Base-by-base conservation (phyloP, 2,888 invertebrate species). In the Leptinotarsa rubiginosa region DNA sequence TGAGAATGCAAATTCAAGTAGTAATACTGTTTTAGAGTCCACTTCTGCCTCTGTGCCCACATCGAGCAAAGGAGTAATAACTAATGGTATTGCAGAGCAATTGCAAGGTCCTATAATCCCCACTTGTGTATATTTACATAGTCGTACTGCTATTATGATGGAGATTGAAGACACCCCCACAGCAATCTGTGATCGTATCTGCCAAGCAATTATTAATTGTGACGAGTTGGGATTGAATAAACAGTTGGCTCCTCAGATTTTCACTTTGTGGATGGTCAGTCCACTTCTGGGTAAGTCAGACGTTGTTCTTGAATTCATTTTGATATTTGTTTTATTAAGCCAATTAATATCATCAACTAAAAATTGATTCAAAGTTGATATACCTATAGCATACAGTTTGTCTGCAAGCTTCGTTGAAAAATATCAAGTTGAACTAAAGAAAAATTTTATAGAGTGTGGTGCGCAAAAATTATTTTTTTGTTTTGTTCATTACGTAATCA, bases 241-340 rank as follows among this genome's bases (percentile, higher is more conserved):
- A 82, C 91, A 92, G 80, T 86, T 93, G 74, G 95, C 96, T n/a
- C 92, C 93, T 70, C 94, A 94, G 86, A 92, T 97, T 10, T 98
- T 99, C 85, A 94, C 97, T 0, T 88, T 98, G 78, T 99, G 98
- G 98, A 95, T 98, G 92, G 94, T 95, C 80, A 98, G 97, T 82
- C 94, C 96, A 2, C 90, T 97, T 73, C 88, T 98, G 85, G 95
- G 95, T 95, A 85, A 80, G 83, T 41, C 41, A 41, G 41, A 41
- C 31, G 1, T 5, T 12, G 41, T 41, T 41, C 41, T 41, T 10
- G 10, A 41, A 41, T 41, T 41, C 31, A 31, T 31, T 31, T 10
- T 31, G 31, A 31, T 31, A 31, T 50, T 50, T 50, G 16, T 41
- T 41, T 1, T 7, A 10, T 2, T 10, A 2, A 41, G 41, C 31